Evolutionary conservation across 1,140 invertebrate species (phyloP).

Genomic region (Phortica variegata): DNA sequence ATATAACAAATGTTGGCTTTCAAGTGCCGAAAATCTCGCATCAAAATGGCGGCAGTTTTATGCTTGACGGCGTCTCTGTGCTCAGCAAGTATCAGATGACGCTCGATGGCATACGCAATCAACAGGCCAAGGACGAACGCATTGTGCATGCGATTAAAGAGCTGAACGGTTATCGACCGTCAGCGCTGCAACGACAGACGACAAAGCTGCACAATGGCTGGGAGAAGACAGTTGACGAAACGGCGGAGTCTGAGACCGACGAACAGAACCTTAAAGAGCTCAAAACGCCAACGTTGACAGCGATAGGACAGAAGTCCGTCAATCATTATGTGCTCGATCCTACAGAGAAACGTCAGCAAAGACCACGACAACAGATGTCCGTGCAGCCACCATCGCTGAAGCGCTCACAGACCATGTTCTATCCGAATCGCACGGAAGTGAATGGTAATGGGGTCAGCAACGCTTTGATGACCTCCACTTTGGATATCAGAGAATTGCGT

Average conservation of each 20-base stretch:
- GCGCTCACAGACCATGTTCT: conserved; percentile 45
- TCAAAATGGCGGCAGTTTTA: conserved; percentile 41
- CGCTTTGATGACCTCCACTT: too few relatives aligned
- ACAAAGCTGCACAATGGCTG: conserved; percentile 61
- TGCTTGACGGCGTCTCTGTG: conserved; percentile 60
- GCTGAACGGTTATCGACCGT: conserved; percentile 63
- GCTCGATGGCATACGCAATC: conserved; percentile 59
- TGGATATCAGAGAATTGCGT: conserved; percentile 16
- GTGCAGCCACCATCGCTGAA: conserved; percentile 41
- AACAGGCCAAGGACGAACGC: conserved; percentile 28
- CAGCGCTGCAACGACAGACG: conserved; percentile 60
- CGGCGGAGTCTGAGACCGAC: background rate
- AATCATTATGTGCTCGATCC: conserved; percentile 50
- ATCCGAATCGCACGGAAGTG: conserved; percentile 14
- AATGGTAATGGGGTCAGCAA: background rate
- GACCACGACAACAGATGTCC: conserved; percentile 45
- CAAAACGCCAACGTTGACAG: background rate
- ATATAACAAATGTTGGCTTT: background rate
- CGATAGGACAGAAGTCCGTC: conserved; percentile 13
- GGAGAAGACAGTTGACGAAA: conserved; percentile 38
- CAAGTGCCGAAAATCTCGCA: conserved; percentile 15
- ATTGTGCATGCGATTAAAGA: conserved; percentile 58
- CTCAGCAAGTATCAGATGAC: conserved; percentile 65
- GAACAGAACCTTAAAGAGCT: background rate
- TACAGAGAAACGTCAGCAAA: conserved; percentile 34